phyloP scores from a whole-genome alignment of 2,888 invertebrate genomes.

The Latheticus oryzae region DNA sequence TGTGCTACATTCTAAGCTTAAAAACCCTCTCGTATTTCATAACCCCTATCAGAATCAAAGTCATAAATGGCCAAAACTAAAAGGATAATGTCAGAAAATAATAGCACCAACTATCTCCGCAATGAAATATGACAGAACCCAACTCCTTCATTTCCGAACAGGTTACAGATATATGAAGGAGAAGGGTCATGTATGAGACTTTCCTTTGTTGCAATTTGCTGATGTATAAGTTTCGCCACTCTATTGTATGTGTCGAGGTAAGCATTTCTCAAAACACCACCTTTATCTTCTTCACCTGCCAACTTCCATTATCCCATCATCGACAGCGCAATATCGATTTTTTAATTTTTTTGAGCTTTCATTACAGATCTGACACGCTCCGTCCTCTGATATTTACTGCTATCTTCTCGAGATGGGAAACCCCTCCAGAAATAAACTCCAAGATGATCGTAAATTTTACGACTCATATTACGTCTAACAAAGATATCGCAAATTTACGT shows the following conservation, averaged over 20 bases:
- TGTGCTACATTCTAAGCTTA: too few relatives aligned
- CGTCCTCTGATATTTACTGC: slow-evolving; percentile 44
- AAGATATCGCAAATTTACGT: slow-evolving; percentile 38
- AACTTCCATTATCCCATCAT: slow-evolving; percentile 7
- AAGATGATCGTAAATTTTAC: slow-evolving; percentile 41
- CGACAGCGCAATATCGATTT: slow-evolving; percentile 1
- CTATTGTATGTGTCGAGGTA: slow-evolving; percentile 13
- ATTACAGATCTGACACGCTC: slow-evolving; percentile 42
- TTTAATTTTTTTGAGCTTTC: slow-evolving; percentile 39
- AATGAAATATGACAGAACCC: slow-evolving; percentile 5
- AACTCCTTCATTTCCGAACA: slow-evolving; percentile 5
- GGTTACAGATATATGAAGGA: slow-evolving; percentile 10
- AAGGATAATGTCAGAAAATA: slow-evolving; percentile 7
- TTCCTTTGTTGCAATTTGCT: slow-evolving; percentile 26
- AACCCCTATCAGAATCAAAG: too few relatives aligned
- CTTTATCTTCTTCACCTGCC: not conserved
- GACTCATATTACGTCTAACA: slow-evolving; percentile 34
- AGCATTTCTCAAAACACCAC: slow-evolving; percentile 6
- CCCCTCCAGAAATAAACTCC: slow-evolving; percentile 31
- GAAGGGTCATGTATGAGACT: slow-evolving; percentile 17
- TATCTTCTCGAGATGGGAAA: slow-evolving; percentile 15
- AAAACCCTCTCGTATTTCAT: too few relatives aligned
- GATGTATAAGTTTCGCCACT: slow-evolving; percentile 30
- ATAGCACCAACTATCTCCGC: slow-evolving; percentile 2
- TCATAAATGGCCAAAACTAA: not conserved